Conservation (phyloP, 2,888 invertebrate genomes). For the Monoplex corrugatus region DNA sequence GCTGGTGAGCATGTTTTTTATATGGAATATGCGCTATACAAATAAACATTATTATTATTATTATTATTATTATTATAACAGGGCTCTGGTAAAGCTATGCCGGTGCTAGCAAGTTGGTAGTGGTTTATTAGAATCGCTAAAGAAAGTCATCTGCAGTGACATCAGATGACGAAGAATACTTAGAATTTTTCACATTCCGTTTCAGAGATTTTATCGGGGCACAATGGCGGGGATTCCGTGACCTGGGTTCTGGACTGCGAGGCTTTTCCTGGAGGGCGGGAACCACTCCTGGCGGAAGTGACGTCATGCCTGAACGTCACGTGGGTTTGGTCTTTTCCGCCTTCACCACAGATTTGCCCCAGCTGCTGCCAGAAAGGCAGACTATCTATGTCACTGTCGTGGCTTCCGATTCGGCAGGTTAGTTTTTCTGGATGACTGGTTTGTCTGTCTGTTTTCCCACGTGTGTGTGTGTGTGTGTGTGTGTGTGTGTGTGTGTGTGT, state of each 20-base stretch:
- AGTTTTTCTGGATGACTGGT: neutral
- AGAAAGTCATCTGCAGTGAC: too few species aligned
- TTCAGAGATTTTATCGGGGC: conserved; percentile 12
- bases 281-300: conserved; percentile 11
- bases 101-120: too few species aligned
- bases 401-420: conserved; percentile 8
- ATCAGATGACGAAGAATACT: too few species aligned
- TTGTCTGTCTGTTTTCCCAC: neutral
- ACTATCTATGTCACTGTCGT: conserved; percentile 21
- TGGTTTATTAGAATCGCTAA: too few species aligned
- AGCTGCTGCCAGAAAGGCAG: conserved; percentile 4
- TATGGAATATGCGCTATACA: too few species aligned
- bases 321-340: conserved; percentile 21
- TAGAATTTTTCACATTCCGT: too few species aligned
- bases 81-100: too few species aligned
- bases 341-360: neutral
- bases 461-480: conserved; percentile 5
- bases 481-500: too few species aligned
- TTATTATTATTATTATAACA: too few species aligned
- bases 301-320: conserved; percentile 3
- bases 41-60: too few species aligned
- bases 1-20: too few species aligned
- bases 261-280: conserved; percentile 28
- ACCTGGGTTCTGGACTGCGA: neutral
- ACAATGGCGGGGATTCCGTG: conserved; percentile 30